Conservation (phyloP, 2,797 vertebrate species). For the Pelochelys cantorii region DNA sequence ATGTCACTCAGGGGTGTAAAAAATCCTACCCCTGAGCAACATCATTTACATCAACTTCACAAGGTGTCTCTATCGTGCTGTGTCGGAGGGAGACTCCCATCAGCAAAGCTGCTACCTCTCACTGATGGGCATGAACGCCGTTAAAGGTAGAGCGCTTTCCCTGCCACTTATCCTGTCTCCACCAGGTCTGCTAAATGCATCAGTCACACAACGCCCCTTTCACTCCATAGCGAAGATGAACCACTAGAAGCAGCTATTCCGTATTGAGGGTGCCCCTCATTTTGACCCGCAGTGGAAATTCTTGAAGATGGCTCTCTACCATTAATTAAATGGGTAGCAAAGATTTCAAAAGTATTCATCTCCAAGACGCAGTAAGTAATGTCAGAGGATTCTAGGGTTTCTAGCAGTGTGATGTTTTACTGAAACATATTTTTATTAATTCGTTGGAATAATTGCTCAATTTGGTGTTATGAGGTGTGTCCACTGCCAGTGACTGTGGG, state of each 20-base stretch:
- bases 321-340: constrained; percentile 11
- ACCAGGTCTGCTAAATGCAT: too few species aligned
- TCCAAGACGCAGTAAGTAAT: background rate
- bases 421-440: background rate
- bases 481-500: background rate
- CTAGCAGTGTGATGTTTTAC: background rate
- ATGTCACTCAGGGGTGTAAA: too few species aligned
- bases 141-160: too few species aligned
- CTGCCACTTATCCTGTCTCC: too few species aligned
- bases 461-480: background rate
- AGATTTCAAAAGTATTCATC: background rate
- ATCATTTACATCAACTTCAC: too few species aligned
- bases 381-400: background rate
- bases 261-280: background rate
- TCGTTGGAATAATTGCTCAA: background rate
- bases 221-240: too few species aligned
- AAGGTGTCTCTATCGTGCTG: too few species aligned
- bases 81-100: too few species aligned
- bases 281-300: constrained; percentile 10
- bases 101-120: too few species aligned
- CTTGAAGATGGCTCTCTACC: fast-evolving
- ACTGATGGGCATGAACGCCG: too few species aligned
- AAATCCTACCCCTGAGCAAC: too few species aligned
- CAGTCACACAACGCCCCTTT: too few species aligned
- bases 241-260: background rate